Evolutionary conservation across 64 coral and sea anemone genomes (phyloP), one percentile per base, ranked within the genome.

Genomic region (Pocillopora verrucosa): DNA sequence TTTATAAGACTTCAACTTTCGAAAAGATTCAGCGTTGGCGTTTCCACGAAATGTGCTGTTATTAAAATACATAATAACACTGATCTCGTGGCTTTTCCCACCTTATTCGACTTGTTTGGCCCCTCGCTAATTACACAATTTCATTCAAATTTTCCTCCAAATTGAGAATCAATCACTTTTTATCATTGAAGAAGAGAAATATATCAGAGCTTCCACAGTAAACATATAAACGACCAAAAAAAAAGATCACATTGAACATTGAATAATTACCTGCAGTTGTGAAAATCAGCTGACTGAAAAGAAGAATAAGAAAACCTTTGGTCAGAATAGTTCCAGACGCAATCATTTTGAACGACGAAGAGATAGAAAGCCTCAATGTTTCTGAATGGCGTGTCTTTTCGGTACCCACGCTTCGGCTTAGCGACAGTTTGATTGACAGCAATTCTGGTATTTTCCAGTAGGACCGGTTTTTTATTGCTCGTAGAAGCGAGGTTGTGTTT

Each of bases 381-480:
- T 11, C 5, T 70, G 0, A 6, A 67, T 67, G 22, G 16, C 64
- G 22, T 16, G 67, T 7, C 67, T 20, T 70, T 24, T 70, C 0
- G 20, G 25, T 10, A 9, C 11, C 11, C 25, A 20, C 9, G 67
- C 67, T 20, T 70, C 19, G 10, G 20, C 67, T 11, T 51, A 51
- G 7, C 7, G 41, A 51, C 41, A 51, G 67, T 1, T 70, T 70
- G 20, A 70, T 70, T 70, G 22, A 30, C n/a, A 70, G 20, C 1
- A 24, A n/a, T 70, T 30, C 67, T 13, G 16, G 10, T 13, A 16
- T 59, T 59, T 79, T 59, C 77, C 77, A 13, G 77, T 79, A 59
- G 60, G 77, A 79, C 77, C 22, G 77, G 77, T 34, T 77, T 79
- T 79, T 56, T 17, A 24, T 20, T 79, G 5, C 59, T 79, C 56